These are phyloP conservation scores for Masnerella sp. DNA, from an alignment of 2,888 invertebrate species.

Conservation along the genomic window DNA sequence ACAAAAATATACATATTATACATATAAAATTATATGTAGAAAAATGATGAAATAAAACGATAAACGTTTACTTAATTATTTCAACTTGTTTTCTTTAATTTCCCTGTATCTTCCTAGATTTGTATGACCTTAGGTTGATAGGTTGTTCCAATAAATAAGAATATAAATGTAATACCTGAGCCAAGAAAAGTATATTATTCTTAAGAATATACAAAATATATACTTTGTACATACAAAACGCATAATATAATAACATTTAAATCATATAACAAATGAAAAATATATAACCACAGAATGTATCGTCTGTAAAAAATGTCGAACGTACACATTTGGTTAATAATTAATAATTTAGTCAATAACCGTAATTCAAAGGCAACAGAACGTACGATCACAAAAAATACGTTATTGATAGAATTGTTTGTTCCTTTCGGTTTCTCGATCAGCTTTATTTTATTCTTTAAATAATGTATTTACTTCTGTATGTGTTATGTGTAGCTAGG, in stretches of 20 bases:
- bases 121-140: too few species aligned
- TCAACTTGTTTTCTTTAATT: background rate
- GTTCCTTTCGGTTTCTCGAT: conserved; percentile 20
- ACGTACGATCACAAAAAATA: conserved; percentile 35
- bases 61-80: conserved; percentile 41
- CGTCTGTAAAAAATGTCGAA: background rate
- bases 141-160: background rate
- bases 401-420: conserved; percentile 30
- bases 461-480: conserved; percentile 42
- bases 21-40: conserved; percentile 69
- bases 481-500: conserved; percentile 64
- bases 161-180: background rate
- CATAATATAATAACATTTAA: conserved; percentile 1
- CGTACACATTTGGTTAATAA: conserved; percentile 16
- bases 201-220: conserved; percentile 11
- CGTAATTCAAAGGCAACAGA: conserved; percentile 45
- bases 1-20: conserved; percentile 52
- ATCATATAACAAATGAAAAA: too few species aligned
- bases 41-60: conserved; percentile 65
- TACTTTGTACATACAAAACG: conserved; percentile 18
- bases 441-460: conserved; percentile 54
- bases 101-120: too few species aligned
- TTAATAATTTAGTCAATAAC: conserved; percentile 32
- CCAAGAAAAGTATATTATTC: conserved; percentile 9
- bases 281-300: too few species aligned